A percentile compares a stretch with the other conserved stretches of the same genome.
Evolutionary conservation across 2,888 invertebrate genomes (phyloP).

Genomic region (Ecliptopera silaceata): DNA sequence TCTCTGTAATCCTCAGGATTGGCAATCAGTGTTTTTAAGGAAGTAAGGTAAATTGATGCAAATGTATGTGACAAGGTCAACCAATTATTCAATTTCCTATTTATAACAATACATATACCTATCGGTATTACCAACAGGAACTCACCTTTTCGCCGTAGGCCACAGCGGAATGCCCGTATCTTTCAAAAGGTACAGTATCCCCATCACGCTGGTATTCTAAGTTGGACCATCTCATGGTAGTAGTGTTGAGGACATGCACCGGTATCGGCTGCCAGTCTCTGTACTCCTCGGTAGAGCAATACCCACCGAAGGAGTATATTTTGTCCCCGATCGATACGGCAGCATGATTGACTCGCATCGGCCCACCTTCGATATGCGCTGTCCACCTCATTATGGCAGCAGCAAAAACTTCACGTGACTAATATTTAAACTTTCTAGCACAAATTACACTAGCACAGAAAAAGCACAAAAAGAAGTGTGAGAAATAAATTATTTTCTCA

Average conservation of each 20-base stretch:
- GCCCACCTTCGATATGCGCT: slow-evolving; percentile 94
- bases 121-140: neutral
- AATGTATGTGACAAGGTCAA: neutral
- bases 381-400: slow-evolving; percentile 89
- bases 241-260: slow-evolving; percentile 91
- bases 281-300: slow-evolving; percentile 93
- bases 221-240: slow-evolving; percentile 84
- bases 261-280: slow-evolving; percentile 90
- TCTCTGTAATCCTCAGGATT: too few relatives aligned
- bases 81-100: neutral
- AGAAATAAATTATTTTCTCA: too few relatives aligned
- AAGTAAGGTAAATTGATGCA: neutral
- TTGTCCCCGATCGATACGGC: slow-evolving; percentile 90
- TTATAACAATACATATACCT: neutral
- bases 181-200: slow-evolving; percentile 86
- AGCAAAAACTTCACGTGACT: neutral
- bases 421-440: too few relatives aligned
- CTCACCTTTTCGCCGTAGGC: slow-evolving; percentile 86
- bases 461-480: neutral
- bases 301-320: slow-evolving; percentile 96
- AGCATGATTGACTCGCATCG: slow-evolving; percentile 95
- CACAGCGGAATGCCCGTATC: slow-evolving; percentile 97
- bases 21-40: neutral
- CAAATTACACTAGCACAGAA: neutral
- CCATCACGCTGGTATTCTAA: slow-evolving; percentile 76